Evolutionary conservation across 2,888 invertebrate genomes (phyloP), one percentile per base, ranked within the genome.

Genomic region (Leucoptera coffeella): DNA sequence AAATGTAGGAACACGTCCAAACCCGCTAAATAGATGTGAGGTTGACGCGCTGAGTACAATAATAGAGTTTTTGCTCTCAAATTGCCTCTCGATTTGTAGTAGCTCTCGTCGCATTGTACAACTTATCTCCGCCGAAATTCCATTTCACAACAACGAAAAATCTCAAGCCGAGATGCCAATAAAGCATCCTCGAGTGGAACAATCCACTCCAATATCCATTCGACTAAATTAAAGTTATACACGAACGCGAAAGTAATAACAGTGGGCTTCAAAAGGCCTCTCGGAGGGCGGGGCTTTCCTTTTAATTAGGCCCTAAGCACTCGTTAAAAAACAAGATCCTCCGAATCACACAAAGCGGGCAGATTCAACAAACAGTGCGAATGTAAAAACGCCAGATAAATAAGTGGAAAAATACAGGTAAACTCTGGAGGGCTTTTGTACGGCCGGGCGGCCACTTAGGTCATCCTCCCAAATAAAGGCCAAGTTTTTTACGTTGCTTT

Each of bases 391-490:
- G 58, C 50, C 50, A 64, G 61, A 62, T 65, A 67, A 69, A 67
- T 65, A 67, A 61, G 67, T 65, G 67, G 69, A 67, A 69, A 69
- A 69, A 65, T 64, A 69, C 69, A 69, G 69, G 69, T 69, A 65
- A 62, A 62, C 65, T 61, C 50, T 54, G 58, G 67, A 64, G 65
- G 56, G 58, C 58, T 64, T 62, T 64, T 67, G 64, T 67, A 55
- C 56, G 60, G 50, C 62, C 58, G 57, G 51, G 62, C 58, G 57
- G 65, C 67, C 69, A 69, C 69, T 69, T 67, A 64, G 69, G 67
- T 69, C 67, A 69, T 67, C 67, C 61, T 57, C 62, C 59, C 53
- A 64, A 69, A 67, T 67, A 67, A 69, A 69, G 54, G 54, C 45
- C 53, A 57, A 59, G 53, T 60, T 65, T 64, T 69, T 67, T 69